Evolutionary conservation across 1,140 invertebrate species (phyloP), one percentile per base, ranked within the genome.

Genomic region (Drosophila malerkotliana): DNA sequence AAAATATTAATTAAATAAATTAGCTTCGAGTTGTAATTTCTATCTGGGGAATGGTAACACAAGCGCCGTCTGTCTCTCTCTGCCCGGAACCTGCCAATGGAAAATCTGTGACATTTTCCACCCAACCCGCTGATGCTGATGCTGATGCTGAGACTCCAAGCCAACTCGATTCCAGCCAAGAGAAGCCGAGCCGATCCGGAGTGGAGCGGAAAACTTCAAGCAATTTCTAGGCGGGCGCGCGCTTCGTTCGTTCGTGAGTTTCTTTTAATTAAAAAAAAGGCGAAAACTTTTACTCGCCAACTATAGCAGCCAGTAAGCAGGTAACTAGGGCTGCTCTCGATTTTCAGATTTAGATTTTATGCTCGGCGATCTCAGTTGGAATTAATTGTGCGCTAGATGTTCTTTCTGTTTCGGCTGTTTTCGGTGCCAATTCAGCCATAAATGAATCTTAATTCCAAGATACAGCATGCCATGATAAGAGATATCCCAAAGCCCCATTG

Each of bases 1-100:
- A 84, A 87, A 85, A 87, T 82, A 85, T 79, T 85, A 85, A 85
- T 85, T 85, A 85, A 85, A 85, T 85, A 85, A 85, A 85, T 85
- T 88, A 88, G 75, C 85, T 75, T 67, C 41, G 47, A 63, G 81
- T 72, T 63, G 79, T 85, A 85, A 84, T 84, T 81, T 87, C 82
- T 64, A 87, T 75, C 78, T 88, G 83, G 74, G 83, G 69, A 85
- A 85, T 85, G 71, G 83, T 85, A 85, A 85, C 83, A 87, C 84
- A 73, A 71, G 48, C n/a, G 6, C 53, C 49, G 66, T 26, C 72
- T 57, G 52, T 48, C 55, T 66, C 58, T 26, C 15, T 34, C 49
- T 45, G 30, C 54, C 61, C 82, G 83, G 82, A 88, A 83, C 83
- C 81, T 74, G 79, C 55, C 66, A 60, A 75, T 82, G 75, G 79